Base-by-base conservation (phyloP, 2,888 invertebrate species). In the Formica aserva region DNA sequence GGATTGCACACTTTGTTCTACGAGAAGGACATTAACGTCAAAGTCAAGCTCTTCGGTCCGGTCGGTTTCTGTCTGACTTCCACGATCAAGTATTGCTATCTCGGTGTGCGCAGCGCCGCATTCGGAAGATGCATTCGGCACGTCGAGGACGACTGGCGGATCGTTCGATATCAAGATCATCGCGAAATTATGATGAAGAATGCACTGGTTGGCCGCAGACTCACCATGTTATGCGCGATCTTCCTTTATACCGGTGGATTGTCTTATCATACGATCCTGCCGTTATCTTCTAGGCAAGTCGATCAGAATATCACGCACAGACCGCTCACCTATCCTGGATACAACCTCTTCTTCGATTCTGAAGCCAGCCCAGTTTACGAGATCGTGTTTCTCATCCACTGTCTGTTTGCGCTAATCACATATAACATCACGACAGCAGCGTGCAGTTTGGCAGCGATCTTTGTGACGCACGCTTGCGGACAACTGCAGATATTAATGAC, bases 61-160 rank as follows among this genome's bases (percentile, higher is more conserved):
- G 75, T 91, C 55, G 88, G 88, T 38, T 93, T 90, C 55, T 83
- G 86, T n/a, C 35, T 89, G 3, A 91, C 90, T 84, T 83, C 86
- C 8, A 83, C 89, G 5, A 22, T 83, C 0, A 92, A 93, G 22
- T 93, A 92, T 41, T 83, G 78, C 1, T 91, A 85, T 3, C 83
- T 92, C 1, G 71, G 88, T 0, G 15, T 80, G 4, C 86, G 62
- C 3, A 15, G 80, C 0, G 8, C 38, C 0, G 35, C 55, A 1
- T 83, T 88, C 2, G 63, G 60, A 22, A 62, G 35, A 0, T 92
- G 91, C 72, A 85, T 92, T 18, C 62, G 77, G 9, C 87, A 88
- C n/a, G 85, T 93, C 8, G 86, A 89, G 48, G 60, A 74, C 0
- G 92, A 93, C 45, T 93, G 92, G 92, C 71, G 82, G 13, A 15